Base-by-base conservation (phyloP, 2,888 invertebrate species). In the Synanthedon andrenaeformis region DNA sequence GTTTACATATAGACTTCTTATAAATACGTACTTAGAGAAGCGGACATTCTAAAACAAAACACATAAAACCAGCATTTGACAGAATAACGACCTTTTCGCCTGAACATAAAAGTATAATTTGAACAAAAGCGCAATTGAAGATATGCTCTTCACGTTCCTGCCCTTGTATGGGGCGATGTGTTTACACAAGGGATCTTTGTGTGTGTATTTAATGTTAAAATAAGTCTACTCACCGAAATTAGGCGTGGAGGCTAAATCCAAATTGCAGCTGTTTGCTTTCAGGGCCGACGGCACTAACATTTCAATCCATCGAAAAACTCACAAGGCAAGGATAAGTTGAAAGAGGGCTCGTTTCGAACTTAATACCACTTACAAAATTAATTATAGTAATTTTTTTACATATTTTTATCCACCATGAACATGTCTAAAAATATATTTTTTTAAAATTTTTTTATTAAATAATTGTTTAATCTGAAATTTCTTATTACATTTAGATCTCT, bases 191-290 rank as follows among this genome's bases (percentile, higher is more conserved):
- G 82, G 82, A 82, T 84, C 83, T 82, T 77, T 82, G 69, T 58
- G 72, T 79, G 82, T 84, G 79, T 83, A 83, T 84, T 84, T 81
- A 83, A 82, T 84, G 84, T 84, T 86, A 80, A 82, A 86, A 82
- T 85, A 85, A 84, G 83, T 82, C 82, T 80, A 73, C 81, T 76
- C 73, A 81, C 80, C 78, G 76, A 85, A 84, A 83, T 86, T 83
- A 84, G 82, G 84, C 82, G 80, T 78, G 78, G 80, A 83, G 73
- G 72, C 74, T 82, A 82, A 85, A 80, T 81, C 79, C 76, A 77
- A 81, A 82, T 76, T 75, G 82, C 84, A 85, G 85, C 83, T 85
- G 84, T 78, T 82, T 73, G 72, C 66, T 74, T 71, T 60, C 60
- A 57, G 60, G 63, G 58, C 62, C 64, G 56, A n/a, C 54, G 63